phyloP scores from a whole-genome alignment of 2,113 vertebrate species.

The Panthera tigris region DNA sequence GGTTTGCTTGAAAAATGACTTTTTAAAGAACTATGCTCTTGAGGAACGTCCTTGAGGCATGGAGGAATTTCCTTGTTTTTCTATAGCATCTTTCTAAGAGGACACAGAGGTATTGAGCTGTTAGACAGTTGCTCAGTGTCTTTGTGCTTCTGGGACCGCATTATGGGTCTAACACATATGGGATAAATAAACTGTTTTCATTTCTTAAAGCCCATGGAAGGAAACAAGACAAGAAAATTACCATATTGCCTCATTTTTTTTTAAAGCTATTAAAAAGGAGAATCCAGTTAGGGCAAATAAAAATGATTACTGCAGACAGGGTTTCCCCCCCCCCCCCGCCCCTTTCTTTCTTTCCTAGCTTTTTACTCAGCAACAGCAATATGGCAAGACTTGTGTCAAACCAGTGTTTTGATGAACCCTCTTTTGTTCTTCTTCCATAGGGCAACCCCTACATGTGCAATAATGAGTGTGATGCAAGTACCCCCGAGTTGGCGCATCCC shows the following conservation, averaged over 20 bases:
- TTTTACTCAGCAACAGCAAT: neutral
- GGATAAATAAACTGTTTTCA: slow-evolving; percentile 60
- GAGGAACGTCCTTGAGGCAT: slow-evolving; percentile 49
- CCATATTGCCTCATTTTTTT: neutral
- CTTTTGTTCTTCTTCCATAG: slow-evolving; percentile 84
- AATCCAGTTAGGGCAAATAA: slow-evolving; percentile 54
- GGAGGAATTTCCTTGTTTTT: neutral
- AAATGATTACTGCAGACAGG: neutral
- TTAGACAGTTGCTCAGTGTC: slow-evolving; percentile 47
- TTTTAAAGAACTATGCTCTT: slow-evolving; percentile 49
- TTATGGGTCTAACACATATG: neutral
- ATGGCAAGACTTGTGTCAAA: neutral
- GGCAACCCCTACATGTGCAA: slow-evolving; percentile 99
- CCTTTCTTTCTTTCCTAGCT: neutral
- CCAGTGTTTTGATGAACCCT: neutral
- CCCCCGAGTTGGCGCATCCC: slow-evolving; percentile 96
- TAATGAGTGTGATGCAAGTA: slow-evolving; percentile 97
- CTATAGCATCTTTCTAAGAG: slow-evolving; percentile 55
- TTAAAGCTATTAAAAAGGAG: neutral
- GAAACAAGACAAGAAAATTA: slow-evolving; percentile 41
- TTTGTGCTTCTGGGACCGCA: slow-evolving; percentile 47
- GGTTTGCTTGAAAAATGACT: slow-evolving; percentile 56
- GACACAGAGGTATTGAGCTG: neutral
- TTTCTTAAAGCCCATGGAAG: slow-evolving; percentile 48
- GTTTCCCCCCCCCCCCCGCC: neutral